These are phyloP conservation scores for Nematolebias whitei DNA, from an alignment of 2,113 vertebrate species.

Conservation along the genomic window DNA sequence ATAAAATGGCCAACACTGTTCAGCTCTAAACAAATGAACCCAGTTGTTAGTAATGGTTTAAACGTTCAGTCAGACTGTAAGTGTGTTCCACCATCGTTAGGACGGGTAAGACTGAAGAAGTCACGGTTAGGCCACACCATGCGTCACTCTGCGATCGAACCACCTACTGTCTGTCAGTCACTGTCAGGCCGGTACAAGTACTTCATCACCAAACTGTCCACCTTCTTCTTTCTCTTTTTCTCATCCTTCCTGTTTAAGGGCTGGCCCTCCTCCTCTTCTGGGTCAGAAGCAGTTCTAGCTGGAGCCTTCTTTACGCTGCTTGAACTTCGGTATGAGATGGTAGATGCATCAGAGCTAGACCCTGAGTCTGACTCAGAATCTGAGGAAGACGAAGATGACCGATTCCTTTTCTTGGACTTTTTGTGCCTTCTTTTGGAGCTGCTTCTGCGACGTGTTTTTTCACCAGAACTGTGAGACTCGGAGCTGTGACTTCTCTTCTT, in stretches of 20 bases:
- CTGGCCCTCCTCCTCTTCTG: constrained; percentile 55
- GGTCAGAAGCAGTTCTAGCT: constrained; percentile 34
- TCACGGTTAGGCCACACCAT: constrained; percentile 75
- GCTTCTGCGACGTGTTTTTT: constrained; percentile 72
- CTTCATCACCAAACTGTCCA: constrained; percentile 97
- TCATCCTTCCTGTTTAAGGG: constrained; percentile 82
- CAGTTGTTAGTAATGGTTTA: too few relatives aligned
- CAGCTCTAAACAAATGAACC: too few relatives aligned
- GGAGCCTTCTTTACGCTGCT: constrained; percentile 91
- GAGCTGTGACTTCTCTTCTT: constrained; percentile 75
- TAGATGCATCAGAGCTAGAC: constrained; percentile 85
- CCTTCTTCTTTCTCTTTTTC: constrained; percentile 91
- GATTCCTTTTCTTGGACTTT: constrained; percentile 86
- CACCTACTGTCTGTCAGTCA: constrained; percentile 93
- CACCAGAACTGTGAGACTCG: constrained; percentile 75
- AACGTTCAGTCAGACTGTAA: too few relatives aligned
- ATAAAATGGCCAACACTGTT: too few relatives aligned
- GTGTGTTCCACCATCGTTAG: too few relatives aligned
- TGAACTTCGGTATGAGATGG: constrained; percentile 88
- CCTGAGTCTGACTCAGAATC: constrained; percentile 73
- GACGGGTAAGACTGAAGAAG: neutral
- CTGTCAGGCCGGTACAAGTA: constrained; percentile 95
- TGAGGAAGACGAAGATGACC: constrained; percentile 77
- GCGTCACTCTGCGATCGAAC: constrained; percentile 61
- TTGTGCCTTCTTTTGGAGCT: constrained; percentile 83